A percentile compares a stretch with the other conserved stretches of the same genome.
Conservation (phyloP, 2,113 vertebrate species). For the Mus spicilegus region DNA sequence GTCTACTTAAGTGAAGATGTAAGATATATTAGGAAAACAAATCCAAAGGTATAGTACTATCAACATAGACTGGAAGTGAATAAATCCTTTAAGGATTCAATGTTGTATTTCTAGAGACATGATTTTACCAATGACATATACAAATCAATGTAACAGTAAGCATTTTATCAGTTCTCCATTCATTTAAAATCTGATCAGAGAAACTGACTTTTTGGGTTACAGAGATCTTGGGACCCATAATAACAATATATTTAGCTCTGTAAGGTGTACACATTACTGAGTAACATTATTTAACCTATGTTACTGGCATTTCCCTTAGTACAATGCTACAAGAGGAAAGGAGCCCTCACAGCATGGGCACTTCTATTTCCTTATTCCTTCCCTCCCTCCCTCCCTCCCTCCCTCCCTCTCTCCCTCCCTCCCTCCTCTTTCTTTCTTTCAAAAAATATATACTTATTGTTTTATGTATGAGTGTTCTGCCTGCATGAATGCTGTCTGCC, state of each 20-base stretch:
- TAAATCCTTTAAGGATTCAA: not conserved
- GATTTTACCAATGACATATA: not conserved
- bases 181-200: not conserved
- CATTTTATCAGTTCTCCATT: slow-evolving; percentile 15
- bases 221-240: slow-evolving; percentile 7
- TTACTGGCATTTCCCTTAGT: not conserved
- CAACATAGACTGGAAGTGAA: not conserved
- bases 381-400: too few species aligned
- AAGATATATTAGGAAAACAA: not conserved
- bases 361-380: not conserved
- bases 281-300: not conserved
- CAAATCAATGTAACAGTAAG: not conserved
- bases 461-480: not conserved
- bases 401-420: too few species aligned
- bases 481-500: not conserved
- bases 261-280: not conserved
- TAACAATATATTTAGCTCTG: not conserved
- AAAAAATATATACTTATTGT: not conserved
- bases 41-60: slow-evolving; percentile 8
- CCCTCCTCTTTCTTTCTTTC: too few species aligned
- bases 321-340: not conserved
- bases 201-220: slow-evolving; percentile 2
- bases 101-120: slow-evolving; percentile 31
- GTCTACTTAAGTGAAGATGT: slow-evolving; percentile 22
- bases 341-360: not conserved